A percentile compares a stretch with the other conserved stretches of the same genome.
Evolutionary conservation across 2,888 invertebrate species (phyloP).

Genomic region (Liposcelis brunnea): DNA sequence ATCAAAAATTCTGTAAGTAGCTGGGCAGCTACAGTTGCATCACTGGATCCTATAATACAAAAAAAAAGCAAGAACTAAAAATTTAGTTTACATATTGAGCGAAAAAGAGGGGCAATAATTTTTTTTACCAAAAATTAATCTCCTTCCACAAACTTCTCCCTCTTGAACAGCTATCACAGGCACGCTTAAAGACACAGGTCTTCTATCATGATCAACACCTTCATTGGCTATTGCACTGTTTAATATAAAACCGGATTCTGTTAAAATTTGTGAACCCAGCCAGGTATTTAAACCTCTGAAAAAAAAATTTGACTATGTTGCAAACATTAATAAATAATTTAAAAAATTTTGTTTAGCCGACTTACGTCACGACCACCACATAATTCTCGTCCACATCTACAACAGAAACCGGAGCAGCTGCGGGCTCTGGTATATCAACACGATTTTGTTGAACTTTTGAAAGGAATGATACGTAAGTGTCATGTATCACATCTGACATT

Average conservation of each 20-base stretch:
- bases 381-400: constrained; percentile 48
- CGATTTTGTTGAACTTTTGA: not conserved
- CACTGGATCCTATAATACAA: constrained; percentile 25
- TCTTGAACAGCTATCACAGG: constrained; percentile 21
- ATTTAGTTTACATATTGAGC: constrained; percentile 7
- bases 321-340: not conserved
- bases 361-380: constrained; percentile 49
- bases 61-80: not conserved
- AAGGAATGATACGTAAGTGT: constrained; percentile 11
- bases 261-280: constrained; percentile 33
- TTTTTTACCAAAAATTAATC: constrained; percentile 28
- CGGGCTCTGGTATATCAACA: constrained; percentile 16
- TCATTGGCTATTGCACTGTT: constrained; percentile 25
- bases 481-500: constrained; percentile 16
- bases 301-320: constrained; percentile 11
- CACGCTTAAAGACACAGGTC: constrained; percentile 19
- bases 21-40: constrained; percentile 32
- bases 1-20: constrained; percentile 30
- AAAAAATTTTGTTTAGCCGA: constrained; percentile 13
- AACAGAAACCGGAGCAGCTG: constrained; percentile 40
- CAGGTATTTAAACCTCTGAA: constrained; percentile 35
- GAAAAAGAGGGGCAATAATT: not conserved
- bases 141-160: constrained; percentile 29
- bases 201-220: constrained; percentile 14
- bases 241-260: constrained; percentile 33